Percentiles rank a stretch among this genome's conserved stretches.
Evolutionary conservation across 2,888 invertebrate genomes (phyloP).

Genomic region (Campaea margaritaria): DNA sequence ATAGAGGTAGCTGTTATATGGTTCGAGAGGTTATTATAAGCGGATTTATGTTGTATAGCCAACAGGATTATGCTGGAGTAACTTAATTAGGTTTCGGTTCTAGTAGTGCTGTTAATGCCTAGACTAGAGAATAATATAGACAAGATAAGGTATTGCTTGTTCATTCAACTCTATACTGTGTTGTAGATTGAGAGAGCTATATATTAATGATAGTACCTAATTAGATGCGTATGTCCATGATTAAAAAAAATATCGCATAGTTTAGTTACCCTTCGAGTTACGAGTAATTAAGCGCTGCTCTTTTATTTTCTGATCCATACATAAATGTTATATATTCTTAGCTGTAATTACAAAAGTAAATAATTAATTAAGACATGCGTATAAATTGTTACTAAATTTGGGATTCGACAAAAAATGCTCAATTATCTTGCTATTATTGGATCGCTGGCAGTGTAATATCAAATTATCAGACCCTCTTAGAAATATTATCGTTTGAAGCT

Average conservation of each 20-base stretch:
- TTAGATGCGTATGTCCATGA: too few relatives aligned
- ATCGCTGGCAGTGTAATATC: not conserved
- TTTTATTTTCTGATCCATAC: too few relatives aligned
- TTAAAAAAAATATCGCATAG: too few relatives aligned
- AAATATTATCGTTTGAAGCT: slow-evolving; percentile 10
- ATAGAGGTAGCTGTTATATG: slow-evolving; percentile 15
- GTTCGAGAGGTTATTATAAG: slow-evolving; percentile 37
- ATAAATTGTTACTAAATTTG: not conserved
- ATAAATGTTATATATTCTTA: too few relatives aligned
- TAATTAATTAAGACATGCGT: not conserved
- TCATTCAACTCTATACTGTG: not conserved
- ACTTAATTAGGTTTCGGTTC: slow-evolving; percentile 43
- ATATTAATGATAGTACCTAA: too few relatives aligned
- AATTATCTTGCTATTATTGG: too few relatives aligned
- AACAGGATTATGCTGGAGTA: slow-evolving; percentile 37
- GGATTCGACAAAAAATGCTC: too few relatives aligned
- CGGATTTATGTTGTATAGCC: slow-evolving; percentile 30
- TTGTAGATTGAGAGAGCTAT: not conserved
- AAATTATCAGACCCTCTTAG: not conserved
- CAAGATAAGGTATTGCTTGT: slow-evolving; percentile 13
- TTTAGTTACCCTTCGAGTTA: too few relatives aligned
- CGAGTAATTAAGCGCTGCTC: too few relatives aligned
- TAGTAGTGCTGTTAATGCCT: slow-evolving; percentile 34
- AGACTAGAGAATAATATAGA: slow-evolving; percentile 31
- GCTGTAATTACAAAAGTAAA: too few relatives aligned